These are phyloP conservation scores for Tenebrosternarchus preto DNA, from an alignment of 2,113 vertebrate genomes.

Conservation along the genomic window DNA sequence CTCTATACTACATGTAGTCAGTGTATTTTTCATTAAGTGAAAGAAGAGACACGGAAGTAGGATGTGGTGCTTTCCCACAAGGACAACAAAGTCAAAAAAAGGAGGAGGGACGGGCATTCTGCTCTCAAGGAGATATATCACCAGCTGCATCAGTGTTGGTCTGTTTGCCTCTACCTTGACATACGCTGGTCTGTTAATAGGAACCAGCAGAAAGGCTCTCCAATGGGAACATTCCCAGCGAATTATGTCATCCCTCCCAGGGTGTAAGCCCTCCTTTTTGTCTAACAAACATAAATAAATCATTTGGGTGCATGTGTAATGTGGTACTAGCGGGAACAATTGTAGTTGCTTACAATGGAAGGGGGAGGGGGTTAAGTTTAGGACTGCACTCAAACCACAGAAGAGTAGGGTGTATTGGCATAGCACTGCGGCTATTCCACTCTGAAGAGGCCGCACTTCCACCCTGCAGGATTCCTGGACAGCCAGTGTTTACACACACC, in stretches of 20 bases:
- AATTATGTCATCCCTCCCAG: slow-evolving; percentile 63
- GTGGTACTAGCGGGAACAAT: not conserved
- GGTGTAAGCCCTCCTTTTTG: slow-evolving; percentile 29
- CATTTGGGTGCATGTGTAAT: slow-evolving; percentile 12
- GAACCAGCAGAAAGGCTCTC: slow-evolving; percentile 62
- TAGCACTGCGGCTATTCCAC: slow-evolving; percentile 1
- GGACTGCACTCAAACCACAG: not conserved
- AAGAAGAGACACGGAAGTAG: no score
- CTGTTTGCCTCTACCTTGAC: slow-evolving; percentile 36
- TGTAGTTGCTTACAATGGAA: not conserved
- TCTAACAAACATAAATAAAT: slow-evolving; percentile 45
- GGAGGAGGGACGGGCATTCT: not conserved
- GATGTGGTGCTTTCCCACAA: not conserved
- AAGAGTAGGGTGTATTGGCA: not conserved
- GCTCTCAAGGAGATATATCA: not conserved
- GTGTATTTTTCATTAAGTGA: no score
- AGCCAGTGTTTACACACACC: slow-evolving; percentile 16
- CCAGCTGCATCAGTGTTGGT: slow-evolving; percentile 8
- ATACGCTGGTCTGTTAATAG: slow-evolving; percentile 56
- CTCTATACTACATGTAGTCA: no score
- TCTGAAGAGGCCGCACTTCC: not conserved
- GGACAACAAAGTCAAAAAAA: not conserved
- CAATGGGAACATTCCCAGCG: slow-evolving; percentile 62
- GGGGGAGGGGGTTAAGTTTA: no score
- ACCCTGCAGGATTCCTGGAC: slow-evolving; percentile 25